phyloP scores from a whole-genome alignment of 2,888 invertebrate species.

The Dryadula phaetusa region DNA sequence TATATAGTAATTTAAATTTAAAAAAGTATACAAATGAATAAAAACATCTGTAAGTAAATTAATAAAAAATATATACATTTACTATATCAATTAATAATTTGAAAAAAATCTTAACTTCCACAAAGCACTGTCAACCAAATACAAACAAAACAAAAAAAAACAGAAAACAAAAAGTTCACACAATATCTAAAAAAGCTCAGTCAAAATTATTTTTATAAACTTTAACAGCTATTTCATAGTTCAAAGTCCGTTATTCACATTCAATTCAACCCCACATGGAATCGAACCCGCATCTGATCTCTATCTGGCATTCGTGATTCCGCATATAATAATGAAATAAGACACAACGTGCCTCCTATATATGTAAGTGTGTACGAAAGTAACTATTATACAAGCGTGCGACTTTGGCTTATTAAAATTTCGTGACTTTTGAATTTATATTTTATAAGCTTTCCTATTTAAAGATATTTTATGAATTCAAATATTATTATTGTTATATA shows the following conservation, averaged over 20 bases:
- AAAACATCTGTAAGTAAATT: no score
- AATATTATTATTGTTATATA: no score
- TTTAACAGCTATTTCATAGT: constrained; percentile 12
- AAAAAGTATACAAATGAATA: no score
- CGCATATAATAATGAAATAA: constrained; percentile 66
- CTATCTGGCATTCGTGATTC: constrained; percentile 72
- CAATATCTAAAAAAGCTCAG: background rate
- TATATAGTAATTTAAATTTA: no score
- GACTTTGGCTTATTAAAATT: constrained; percentile 40
- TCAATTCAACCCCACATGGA: constrained; percentile 51
- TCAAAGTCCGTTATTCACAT: constrained; percentile 57
- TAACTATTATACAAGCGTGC: constrained; percentile 52
- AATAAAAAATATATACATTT: no score
- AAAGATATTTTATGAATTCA: background rate
- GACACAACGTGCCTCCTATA: constrained; percentile 42
- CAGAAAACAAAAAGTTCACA: background rate
- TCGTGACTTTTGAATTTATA: background rate
- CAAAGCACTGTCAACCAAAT: no score
- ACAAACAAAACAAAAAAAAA: constrained; percentile 2
- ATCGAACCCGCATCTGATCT: constrained; percentile 76
- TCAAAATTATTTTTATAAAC: background rate
- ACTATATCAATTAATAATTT: no score
- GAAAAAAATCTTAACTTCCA: no score
- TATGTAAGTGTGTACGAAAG: constrained; percentile 36
- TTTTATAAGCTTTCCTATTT: background rate